Conservation (phyloP, 2,888 invertebrate species). For the Galerucella nymphaeae region DNA sequence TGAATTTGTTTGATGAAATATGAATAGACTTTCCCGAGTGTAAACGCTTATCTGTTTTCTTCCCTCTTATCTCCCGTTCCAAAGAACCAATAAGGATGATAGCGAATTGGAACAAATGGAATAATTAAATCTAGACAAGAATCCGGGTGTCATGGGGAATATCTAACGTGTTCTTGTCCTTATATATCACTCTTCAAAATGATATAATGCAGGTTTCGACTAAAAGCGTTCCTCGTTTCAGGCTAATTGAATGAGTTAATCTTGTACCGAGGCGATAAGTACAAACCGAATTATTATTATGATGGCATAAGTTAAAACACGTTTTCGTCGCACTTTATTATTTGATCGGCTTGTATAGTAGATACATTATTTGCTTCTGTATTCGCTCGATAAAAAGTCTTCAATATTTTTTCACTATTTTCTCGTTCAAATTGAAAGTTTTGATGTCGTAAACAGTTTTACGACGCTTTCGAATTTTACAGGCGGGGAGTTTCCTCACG, state of each 20-base stretch:
- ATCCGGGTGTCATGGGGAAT: conserved; percentile 35
- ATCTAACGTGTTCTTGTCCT: conserved; percentile 34
- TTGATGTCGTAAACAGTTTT: conserved; percentile 30
- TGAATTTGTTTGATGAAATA: too few relatives aligned
- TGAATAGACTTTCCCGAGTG: neutral
- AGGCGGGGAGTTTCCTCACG: conserved; percentile 26
- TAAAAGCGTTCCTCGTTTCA: conserved; percentile 15
- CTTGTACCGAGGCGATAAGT: conserved; percentile 17
- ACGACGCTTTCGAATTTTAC: conserved; percentile 26
- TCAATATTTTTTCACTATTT: conserved; percentile 13
- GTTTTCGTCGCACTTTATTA: neutral
- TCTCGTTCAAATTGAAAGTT: conserved; percentile 25
- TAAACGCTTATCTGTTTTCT: too few relatives aligned
- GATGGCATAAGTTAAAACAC: neutral
- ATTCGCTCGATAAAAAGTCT: neutral
- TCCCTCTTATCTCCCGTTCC: conserved; percentile 14
- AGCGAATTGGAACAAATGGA: conserved; percentile 38
- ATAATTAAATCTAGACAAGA: conserved; percentile 43
- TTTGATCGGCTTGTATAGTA: too few relatives aligned
- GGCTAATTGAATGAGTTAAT: conserved; percentile 40
- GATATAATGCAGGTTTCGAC: conserved; percentile 36
- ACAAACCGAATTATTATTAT: too few relatives aligned
- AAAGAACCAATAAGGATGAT: conserved; percentile 36
- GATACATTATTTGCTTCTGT: neutral
- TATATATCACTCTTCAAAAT: conserved; percentile 40